Base-by-base conservation (phyloP, 2,797 vertebrate species). In the Diglossa cyanea region DNA sequence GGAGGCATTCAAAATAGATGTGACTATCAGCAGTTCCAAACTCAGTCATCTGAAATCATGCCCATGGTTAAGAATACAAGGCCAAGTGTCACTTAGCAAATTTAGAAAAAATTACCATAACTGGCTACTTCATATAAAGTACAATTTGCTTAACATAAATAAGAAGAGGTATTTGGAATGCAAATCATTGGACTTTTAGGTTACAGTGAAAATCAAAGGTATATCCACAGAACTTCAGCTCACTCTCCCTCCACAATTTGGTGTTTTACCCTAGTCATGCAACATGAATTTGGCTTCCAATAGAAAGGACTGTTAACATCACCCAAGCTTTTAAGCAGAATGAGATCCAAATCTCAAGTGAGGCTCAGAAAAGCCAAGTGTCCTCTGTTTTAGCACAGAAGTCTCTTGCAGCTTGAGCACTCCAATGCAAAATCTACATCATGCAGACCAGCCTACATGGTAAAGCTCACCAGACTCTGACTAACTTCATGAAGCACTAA, bases 171-270 rank as follows among this genome's bases (percentile, higher is more conserved):
- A 53, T 75, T 53, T 51, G 10, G 20, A 86, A 91, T 44, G 30
- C 17, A 62, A 79, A 67, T 1, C 2, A 13, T 6, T 60, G 23
- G 31, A 63, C 3, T 79, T 86, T 15, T n/a, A 54, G 15, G 11
- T 44, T 68, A 54, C 19, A 42, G 15, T 23, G 42, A 21, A 89
- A 82, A 62, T 11, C 21, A 23, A 33, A 79, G 21, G 8, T 44
- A 3, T 40, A 72, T 58, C 25, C 53, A 33, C 30, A 31, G 26
- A 25, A 71, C 16, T 74, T 77, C 62, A 68, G 33, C 17, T 82
- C 1, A 0, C 3, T 51, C 7, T 71, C 17, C 7, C 1, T 39
- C 28, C 31, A 13, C 0, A 0, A 10, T 55, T 47, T 33, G 21
- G 14, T 61, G 7, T 8, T 86, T 68, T 72, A 47, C 6, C 17